phyloP scores from a whole-genome alignment of 2,888 invertebrate genomes.

The Cloeon dipterum region DNA sequence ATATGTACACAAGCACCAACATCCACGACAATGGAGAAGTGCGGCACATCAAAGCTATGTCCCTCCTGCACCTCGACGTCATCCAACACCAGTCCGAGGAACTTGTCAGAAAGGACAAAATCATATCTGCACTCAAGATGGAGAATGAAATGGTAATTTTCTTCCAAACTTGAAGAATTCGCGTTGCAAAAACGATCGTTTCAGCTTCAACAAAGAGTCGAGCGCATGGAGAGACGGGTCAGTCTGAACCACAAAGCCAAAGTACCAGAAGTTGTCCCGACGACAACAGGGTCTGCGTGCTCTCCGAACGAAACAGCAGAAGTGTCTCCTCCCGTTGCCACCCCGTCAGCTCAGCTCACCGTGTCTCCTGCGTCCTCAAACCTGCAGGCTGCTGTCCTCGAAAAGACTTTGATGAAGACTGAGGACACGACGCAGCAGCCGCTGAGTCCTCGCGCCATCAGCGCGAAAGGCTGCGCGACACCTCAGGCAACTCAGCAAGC shows the following conservation, averaged over 20 bases:
- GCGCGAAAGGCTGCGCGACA: neutral
- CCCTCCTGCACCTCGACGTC: slow-evolving; percentile 62
- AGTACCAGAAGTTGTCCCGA: slow-evolving; percentile 3
- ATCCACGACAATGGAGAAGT: slow-evolving; percentile 23
- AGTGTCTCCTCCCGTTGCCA: slow-evolving; percentile 2
- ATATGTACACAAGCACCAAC: slow-evolving; percentile 37
- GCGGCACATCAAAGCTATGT: slow-evolving; percentile 49
- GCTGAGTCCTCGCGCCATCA: neutral
- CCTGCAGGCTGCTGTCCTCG: neutral
- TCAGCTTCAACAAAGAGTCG: slow-evolving; percentile 38
- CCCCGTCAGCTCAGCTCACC: too few species aligned
- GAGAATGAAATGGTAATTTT: slow-evolving; percentile 55
- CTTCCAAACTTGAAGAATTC: too few species aligned
- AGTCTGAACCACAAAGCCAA: slow-evolving; percentile 18
- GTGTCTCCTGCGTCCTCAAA: too few species aligned
- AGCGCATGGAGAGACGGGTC: slow-evolving; percentile 39
- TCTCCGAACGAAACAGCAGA: slow-evolving; percentile 3
- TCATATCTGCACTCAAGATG: slow-evolving; percentile 40
- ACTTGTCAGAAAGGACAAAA: slow-evolving; percentile 54
- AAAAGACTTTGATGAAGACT: slow-evolving; percentile 1
- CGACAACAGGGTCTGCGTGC: neutral
- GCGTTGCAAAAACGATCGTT: too few species aligned
- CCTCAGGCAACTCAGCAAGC: too few species aligned
- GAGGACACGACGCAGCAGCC: neutral
- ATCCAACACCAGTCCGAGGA: slow-evolving; percentile 79